phyloP scores from a whole-genome alignment of 1,140 invertebrate species.

The Pachypeltis micranthus region DNA sequence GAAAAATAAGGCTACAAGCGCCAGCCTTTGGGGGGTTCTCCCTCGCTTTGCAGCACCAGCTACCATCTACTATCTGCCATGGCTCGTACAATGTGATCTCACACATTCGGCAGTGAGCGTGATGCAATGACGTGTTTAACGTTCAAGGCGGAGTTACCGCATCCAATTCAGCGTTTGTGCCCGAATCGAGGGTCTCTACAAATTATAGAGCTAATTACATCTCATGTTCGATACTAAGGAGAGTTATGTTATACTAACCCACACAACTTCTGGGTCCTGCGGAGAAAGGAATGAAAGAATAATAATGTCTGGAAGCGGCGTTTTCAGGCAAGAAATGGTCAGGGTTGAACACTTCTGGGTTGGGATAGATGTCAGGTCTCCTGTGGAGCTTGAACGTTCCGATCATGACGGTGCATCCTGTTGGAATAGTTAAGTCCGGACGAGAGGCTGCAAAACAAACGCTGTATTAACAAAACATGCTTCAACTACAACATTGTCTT shows the following conservation, averaged over 20 bases:
- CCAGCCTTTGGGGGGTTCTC: too few relatives aligned
- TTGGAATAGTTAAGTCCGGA: slow-evolving; percentile 43
- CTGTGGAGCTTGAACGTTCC: slow-evolving; percentile 61
- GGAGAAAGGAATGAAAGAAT: slow-evolving; percentile 79
- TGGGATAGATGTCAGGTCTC: slow-evolving; percentile 60
- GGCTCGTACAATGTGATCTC: too few relatives aligned
- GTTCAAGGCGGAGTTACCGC: too few relatives aligned
- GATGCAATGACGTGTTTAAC: too few relatives aligned
- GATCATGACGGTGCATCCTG: slow-evolving; percentile 54
- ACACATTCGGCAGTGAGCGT: too few relatives aligned
- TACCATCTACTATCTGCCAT: too few relatives aligned
- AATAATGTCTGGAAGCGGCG: slow-evolving; percentile 65
- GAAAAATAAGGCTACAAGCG: too few relatives aligned
- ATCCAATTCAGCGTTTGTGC: too few relatives aligned
- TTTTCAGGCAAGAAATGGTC: slow-evolving; percentile 83
- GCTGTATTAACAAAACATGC: neutral
- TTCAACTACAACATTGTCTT: neutral
- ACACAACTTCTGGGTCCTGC: slow-evolving; percentile 75
- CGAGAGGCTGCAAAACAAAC: slow-evolving; percentile 39
- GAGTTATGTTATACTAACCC: slow-evolving; percentile 49
- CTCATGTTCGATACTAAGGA: too few relatives aligned
- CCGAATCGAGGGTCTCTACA: too few relatives aligned
- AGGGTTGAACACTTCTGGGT: slow-evolving; percentile 77
- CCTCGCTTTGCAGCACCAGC: too few relatives aligned
- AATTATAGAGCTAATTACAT: too few relatives aligned